Percentiles rank a stretch among this genome's conserved stretches.
These are phyloP conservation scores for Picathartes gymnocephalus DNA, from an alignment of 2,113 vertebrate genomes.

Conservation along the genomic window DNA sequence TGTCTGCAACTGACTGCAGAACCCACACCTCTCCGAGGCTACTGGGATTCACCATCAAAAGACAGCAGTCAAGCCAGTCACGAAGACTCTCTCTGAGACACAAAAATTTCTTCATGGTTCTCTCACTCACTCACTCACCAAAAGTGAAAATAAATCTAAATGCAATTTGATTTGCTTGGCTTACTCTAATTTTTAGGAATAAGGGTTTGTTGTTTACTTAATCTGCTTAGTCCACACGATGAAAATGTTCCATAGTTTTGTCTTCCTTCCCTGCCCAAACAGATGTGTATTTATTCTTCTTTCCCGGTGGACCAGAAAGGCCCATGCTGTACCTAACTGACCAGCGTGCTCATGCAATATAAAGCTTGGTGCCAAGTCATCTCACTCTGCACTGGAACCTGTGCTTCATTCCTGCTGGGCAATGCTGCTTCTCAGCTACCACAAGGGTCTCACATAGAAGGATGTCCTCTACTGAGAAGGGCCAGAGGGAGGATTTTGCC, in stretches of 20 bases:
- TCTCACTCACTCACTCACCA: not conserved
- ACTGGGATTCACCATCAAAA: not conserved
- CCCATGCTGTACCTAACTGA: not conserved
- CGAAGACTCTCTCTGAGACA: not conserved
- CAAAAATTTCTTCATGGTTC: not conserved
- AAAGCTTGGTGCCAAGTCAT: not conserved
- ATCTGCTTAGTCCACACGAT: not conserved
- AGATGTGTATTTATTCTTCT: not conserved
- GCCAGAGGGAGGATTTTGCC: not conserved
- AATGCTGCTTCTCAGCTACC: not conserved
- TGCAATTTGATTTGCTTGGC: not conserved
- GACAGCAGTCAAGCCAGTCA: not conserved
- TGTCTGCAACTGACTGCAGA: not conserved
- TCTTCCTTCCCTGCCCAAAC: not conserved
- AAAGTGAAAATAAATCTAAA: not conserved
- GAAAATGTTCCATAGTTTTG: not conserved
- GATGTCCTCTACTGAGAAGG: not conserved
- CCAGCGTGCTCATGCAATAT: not conserved
- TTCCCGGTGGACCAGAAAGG: slow-evolving; percentile 24
- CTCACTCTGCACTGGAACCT: not conserved
- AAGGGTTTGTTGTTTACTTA: not conserved
- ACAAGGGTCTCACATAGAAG: not conserved
- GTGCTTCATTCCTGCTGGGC: not conserved
- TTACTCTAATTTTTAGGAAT: not conserved
- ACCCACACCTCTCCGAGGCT: not conserved